These are phyloP conservation scores for Chelonus insularis DNA, from an alignment of 1,140 invertebrate species.

Conservation along the genomic window DNA sequence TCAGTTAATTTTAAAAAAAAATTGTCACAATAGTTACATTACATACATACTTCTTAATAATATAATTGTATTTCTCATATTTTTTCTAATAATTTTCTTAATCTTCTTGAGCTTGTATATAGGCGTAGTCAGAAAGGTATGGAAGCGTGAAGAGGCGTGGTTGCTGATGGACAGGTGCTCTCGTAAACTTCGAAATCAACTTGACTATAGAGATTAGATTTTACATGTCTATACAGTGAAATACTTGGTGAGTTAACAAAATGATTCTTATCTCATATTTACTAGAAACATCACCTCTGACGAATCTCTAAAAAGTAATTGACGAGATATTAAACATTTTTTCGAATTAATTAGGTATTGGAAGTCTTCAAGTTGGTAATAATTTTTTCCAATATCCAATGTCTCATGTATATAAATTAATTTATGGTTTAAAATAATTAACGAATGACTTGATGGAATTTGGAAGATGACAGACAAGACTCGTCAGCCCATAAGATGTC, in stretches of 20 bases:
- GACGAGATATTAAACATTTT: background rate
- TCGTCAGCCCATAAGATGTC: background rate
- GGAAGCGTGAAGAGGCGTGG: conserved; percentile 36
- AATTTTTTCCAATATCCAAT: conserved; percentile 17
- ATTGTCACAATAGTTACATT: too few species aligned
- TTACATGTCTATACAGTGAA: conserved; percentile 37
- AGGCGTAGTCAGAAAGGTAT: conserved; percentile 6
- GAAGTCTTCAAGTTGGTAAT: conserved; percentile 8
- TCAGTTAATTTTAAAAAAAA: too few species aligned
- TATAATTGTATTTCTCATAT: too few species aligned
- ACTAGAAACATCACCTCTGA: background rate
- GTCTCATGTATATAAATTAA: background rate
- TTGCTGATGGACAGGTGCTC: conserved; percentile 38
- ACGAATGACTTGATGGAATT: conserved; percentile 3
- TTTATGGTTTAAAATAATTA: conserved; percentile 8
- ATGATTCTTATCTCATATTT: conserved; percentile 33
- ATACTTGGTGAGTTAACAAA: conserved; percentile 43
- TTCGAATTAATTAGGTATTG: too few species aligned
- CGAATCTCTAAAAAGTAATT: background rate
- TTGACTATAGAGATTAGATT: conserved; percentile 29
- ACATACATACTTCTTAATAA: too few species aligned
- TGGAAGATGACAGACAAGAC: conserved; percentile 4
- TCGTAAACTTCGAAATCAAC: conserved; percentile 35
- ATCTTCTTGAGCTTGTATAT: background rate
- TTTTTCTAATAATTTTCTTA: background rate